A percentile compares a stretch with the other conserved stretches of the same genome.
phyloP scores from a whole-genome alignment of 1,140 invertebrate genomes.

The Harlomillsia oculata region DNA sequence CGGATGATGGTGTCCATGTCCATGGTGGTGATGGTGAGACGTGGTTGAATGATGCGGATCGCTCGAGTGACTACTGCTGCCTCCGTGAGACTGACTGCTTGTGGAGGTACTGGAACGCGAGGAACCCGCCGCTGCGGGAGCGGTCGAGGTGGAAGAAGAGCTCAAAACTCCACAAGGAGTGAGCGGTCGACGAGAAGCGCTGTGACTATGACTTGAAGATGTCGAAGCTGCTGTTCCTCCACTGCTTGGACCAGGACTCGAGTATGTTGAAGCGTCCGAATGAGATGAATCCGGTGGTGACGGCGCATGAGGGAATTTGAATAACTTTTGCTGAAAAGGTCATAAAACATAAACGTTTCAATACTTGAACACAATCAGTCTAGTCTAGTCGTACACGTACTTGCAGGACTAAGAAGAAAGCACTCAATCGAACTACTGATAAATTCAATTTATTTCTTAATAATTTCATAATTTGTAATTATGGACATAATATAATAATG shows the following conservation, averaged over 20 bases:
- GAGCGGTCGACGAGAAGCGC: not conserved
- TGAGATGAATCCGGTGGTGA: slow-evolving; percentile 30
- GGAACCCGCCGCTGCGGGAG: not conserved
- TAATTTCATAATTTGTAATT: too few relatives aligned
- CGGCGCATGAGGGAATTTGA: slow-evolving; percentile 32
- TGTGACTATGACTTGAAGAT: slow-evolving; percentile 5
- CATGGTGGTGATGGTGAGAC: not conserved
- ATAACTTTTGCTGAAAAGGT: slow-evolving; percentile 27
- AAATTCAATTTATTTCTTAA: too few relatives aligned
- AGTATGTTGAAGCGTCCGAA: slow-evolving; percentile 28
- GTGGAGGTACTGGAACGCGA: not conserved
- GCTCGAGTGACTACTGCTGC: not conserved
- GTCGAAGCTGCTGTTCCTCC: slow-evolving; percentile 4
- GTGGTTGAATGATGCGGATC: slow-evolving; percentile 6
- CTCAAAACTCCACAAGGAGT: not conserved
- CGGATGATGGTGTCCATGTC: not conserved
- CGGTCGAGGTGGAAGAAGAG: not conserved
- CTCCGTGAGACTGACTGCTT: not conserved
- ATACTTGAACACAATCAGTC: too few relatives aligned
- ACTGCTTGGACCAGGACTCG: slow-evolving; percentile 20
- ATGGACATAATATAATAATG: too few relatives aligned
- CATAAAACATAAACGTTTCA: too few relatives aligned
- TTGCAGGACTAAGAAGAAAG: too few relatives aligned
- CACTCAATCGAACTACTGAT: too few relatives aligned
- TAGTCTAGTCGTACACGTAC: too few relatives aligned